Conservation (phyloP, 2,888 invertebrate genomes). For the Platypus cylindrus region DNA sequence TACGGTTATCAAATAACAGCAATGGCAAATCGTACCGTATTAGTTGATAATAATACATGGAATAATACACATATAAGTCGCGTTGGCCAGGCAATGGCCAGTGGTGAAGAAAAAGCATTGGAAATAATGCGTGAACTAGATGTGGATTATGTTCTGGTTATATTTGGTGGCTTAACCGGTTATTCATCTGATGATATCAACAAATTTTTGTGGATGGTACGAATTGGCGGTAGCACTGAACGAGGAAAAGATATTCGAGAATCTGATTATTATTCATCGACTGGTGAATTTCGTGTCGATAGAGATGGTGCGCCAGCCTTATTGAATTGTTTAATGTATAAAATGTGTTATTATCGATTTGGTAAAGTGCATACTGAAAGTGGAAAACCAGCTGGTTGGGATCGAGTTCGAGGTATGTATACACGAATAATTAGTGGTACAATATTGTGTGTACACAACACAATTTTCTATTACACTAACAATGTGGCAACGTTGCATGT, state of each 20-base stretch:
- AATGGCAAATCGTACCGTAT: conserved; percentile 92
- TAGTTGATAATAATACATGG: conserved; percentile 99
- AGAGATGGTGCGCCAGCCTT: conserved; percentile 83
- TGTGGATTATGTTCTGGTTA: conserved; percentile 95
- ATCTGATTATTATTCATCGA: conserved; percentile 89
- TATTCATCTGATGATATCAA: conserved; percentile 99
- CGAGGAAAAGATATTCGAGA: conserved; percentile 92
- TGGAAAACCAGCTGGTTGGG: conserved; percentile 92
- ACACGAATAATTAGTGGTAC: no score
- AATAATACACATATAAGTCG: conserved; percentile 96
- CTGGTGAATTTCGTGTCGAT: conserved; percentile 93
- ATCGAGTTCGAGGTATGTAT: conserved; percentile 65
- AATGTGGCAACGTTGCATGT: no score
- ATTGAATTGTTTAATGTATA: conserved; percentile 97
- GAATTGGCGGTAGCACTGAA: conserved; percentile 85
- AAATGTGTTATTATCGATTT: conserved; percentile 98
- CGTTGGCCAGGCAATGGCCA: conserved; percentile 98
- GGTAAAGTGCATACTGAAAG: conserved; percentile 94
- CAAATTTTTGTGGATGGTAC: conserved; percentile 99
- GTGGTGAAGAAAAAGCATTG: conserved; percentile 90
- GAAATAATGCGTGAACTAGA: conserved; percentile 96
- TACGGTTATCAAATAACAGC: conserved; percentile 99
- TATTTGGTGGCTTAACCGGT: conserved; percentile 96
- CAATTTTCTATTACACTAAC: no score
- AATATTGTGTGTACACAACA: no score